Conservation (phyloP, 2,113 vertebrate genomes). For the Neolamprologus tretocephalus region DNA sequence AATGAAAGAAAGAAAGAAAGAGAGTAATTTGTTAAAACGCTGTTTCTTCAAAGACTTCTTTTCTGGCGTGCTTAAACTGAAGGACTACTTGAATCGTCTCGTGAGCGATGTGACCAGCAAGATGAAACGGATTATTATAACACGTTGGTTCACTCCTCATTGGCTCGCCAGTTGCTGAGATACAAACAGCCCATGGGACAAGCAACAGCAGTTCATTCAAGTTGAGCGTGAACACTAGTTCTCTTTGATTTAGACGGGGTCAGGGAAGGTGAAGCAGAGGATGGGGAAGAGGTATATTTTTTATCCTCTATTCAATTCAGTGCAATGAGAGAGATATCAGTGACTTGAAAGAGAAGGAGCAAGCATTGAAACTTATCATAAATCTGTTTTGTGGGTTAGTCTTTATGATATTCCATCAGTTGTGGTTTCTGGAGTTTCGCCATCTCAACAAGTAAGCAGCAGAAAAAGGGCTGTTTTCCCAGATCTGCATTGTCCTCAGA, state of each 20-base stretch:
- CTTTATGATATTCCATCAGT: slow-evolving; percentile 59
- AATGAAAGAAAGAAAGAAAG: not conserved
- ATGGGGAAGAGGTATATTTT: slow-evolving; percentile 33
- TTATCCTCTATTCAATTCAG: slow-evolving; percentile 15
- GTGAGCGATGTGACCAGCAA: not conserved
- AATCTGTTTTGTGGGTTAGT: slow-evolving; percentile 46
- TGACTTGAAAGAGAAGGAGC: slow-evolving; percentile 43
- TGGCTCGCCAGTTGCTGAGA: slow-evolving; percentile 36
- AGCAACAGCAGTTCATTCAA: slow-evolving; percentile 54
- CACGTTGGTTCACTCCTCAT: slow-evolving; percentile 2
- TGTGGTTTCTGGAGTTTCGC: slow-evolving; percentile 61
- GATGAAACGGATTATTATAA: slow-evolving; percentile 47
- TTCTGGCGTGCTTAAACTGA: not conserved
- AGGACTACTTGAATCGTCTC: not conserved
- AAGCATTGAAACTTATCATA: slow-evolving; percentile 43
- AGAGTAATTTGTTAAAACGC: not conserved
- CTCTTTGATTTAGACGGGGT: slow-evolving; percentile 53
- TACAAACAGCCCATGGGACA: slow-evolving; percentile 39
- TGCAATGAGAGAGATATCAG: slow-evolving; percentile 24
- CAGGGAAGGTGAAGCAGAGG: slow-evolving; percentile 33
- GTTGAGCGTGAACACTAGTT: slow-evolving; percentile 47
- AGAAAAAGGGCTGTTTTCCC: slow-evolving; percentile 57
- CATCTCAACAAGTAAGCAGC: slow-evolving; percentile 65
- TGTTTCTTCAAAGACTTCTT: not conserved
- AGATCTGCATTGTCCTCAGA: slow-evolving; percentile 67